Evolutionary conservation across 2,888 invertebrate genomes (phyloP), one percentile per base, ranked within the genome.

Genomic region (Eristalinus sepulchralis): DNA sequence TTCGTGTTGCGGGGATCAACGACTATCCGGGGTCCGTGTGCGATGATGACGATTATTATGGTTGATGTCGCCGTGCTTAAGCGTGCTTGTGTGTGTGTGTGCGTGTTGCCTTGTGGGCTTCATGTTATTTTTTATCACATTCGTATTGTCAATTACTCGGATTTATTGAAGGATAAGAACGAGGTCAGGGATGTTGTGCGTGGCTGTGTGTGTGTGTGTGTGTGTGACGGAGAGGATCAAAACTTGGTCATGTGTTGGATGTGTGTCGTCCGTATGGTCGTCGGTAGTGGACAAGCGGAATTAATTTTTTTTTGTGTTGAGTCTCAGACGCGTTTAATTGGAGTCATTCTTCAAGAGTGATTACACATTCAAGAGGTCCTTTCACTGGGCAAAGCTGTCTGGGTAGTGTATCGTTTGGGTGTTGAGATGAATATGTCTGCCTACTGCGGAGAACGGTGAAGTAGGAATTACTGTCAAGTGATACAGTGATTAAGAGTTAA

Each of bases 41-140:
- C 6, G 62, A 81, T 76, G 81, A 81, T 84, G 81, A 85, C 72
- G 81, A 85, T 81, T 85, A 85, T 85, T 85, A 85, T 81, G 81
- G 84, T 81, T 85, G 81, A 85, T 81, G 81, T 76, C 72, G 81
- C 62, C 39, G 72, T 81, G 81, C 67, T 71, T 70, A 72, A 81
- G 76, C 60, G 60, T 53, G 47, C 17, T 47, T 10, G 20, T 31
- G 36, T 63, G 57, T n/a, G 57, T 39, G 20, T 22, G 20, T 24
- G 11, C 13, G 57, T 57, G 27, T n/a, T 31, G n/a, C 31, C 53
- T 47, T 5, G 10, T 34, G 9, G 4, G 59, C 17, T 72, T 68
- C 13, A 53, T 22, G 34, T 67, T 75, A 47, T 75, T 72, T 72
- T 76, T 77, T 72, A 77, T 72, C 76, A 53, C 72, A 71, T 33